phyloP scores from a whole-genome alignment of 2,888 invertebrate genomes.

The Xestia sexstrigata region DNA sequence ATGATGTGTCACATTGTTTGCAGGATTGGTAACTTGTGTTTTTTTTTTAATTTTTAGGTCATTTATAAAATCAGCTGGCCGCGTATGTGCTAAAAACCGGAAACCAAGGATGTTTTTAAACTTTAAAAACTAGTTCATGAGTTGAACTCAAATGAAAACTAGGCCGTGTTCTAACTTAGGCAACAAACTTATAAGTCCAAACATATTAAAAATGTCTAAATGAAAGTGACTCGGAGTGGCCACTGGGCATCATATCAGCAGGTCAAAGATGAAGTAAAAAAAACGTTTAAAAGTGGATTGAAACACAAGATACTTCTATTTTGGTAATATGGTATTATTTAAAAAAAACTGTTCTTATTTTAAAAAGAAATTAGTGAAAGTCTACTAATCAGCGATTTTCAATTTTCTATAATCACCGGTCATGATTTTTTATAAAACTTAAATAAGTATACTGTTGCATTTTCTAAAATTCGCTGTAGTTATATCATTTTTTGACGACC shows the following conservation, averaged over 20 bases:
- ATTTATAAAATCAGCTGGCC: background rate
- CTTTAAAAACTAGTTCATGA: background rate
- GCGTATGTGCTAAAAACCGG: background rate
- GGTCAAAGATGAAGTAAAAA: background rate
- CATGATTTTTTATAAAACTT: background rate
- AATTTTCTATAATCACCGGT: background rate
- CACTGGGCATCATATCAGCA: no score
- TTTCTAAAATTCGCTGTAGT: no score
- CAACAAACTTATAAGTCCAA: slow-evolving; percentile 7
- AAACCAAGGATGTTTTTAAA: background rate
- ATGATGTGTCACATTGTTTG: background rate
- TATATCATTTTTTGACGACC: no score
- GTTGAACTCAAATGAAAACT: slow-evolving; percentile 6
- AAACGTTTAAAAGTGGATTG: background rate
- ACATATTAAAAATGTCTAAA: slow-evolving; percentile 11
- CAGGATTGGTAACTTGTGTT: background rate
- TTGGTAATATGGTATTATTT: background rate
- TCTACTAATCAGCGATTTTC: background rate
- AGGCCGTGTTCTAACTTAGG: slow-evolving; percentile 1
- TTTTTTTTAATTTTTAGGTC: background rate
- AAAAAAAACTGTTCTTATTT: background rate
- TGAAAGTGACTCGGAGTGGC: background rate
- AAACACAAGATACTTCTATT: background rate
- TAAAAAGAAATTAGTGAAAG: background rate
- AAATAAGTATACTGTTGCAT: background rate